Percentiles rank a stretch among this genome's conserved stretches.
These are phyloP conservation scores for Hydrolagus affinis DNA, from an alignment of 2,113 vertebrate genomes.

Conservation along the genomic window DNA sequence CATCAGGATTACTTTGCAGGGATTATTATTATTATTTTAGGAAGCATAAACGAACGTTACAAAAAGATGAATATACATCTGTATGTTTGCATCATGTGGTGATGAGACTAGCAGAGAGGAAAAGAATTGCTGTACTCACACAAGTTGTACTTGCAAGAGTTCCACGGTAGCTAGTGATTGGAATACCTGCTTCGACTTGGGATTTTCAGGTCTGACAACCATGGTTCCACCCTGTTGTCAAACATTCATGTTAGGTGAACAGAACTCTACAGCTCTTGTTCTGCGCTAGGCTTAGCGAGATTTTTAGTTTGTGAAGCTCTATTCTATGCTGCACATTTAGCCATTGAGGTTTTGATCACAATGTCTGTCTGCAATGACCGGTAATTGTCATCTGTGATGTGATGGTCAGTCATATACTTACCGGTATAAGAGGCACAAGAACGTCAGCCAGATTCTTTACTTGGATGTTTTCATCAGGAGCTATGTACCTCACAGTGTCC, in stretches of 20 bases:
- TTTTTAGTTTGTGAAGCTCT: too few relatives aligned
- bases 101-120: too few relatives aligned
- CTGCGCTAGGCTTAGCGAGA: too few relatives aligned
- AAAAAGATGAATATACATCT: too few relatives aligned
- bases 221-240: slow-evolving; percentile 52
- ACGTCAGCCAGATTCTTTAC: slow-evolving; percentile 50
- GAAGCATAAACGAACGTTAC: too few relatives aligned
- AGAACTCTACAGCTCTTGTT: too few relatives aligned
- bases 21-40: too few relatives aligned
- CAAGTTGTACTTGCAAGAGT: slow-evolving; percentile 58
- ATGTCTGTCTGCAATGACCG: too few relatives aligned
- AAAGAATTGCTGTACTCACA: slow-evolving; percentile 51
- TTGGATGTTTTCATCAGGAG: slow-evolving; percentile 56
- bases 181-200: slow-evolving; percentile 53
- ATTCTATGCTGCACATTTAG: too few relatives aligned
- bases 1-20: too few relatives aligned
- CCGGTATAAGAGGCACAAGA: slow-evolving; percentile 47
- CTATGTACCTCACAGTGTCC: slow-evolving; percentile 49
- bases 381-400: slow-evolving; percentile 17
- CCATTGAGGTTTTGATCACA: not conserved
- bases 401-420: slow-evolving; percentile 38
- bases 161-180: slow-evolving; percentile 52
- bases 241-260: slow-evolving; percentile 32
- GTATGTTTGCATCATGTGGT: too few relatives aligned
- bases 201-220: slow-evolving; percentile 43